Base-by-base conservation (phyloP, 2,797 vertebrate species). In the Enteromius afrohamiltoni region DNA sequence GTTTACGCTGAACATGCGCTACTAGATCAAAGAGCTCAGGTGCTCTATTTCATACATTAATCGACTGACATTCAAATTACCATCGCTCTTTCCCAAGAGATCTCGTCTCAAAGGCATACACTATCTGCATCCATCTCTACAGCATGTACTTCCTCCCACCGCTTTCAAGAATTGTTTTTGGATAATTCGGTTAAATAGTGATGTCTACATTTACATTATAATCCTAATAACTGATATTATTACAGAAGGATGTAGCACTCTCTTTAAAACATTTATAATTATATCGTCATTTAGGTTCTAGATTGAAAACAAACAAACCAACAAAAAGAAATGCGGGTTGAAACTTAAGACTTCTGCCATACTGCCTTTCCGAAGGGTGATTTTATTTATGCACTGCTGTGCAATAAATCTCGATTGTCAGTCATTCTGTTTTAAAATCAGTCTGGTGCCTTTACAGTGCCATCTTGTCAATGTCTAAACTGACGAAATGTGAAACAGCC, bases 11-110 rank as follows among this genome's bases (percentile, higher is more conserved):
- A 89, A 88, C 86, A 87, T 86, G 85, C 55, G 62, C 60, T 75
- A 53, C 14, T n/a, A 80, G 90, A 92, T 93, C 89, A 93, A 92
- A 88, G 88, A 87, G 87, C 88, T 90, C 90, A 87, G 86, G 85
- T 79, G 85, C 85, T 86, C 16, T 49, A 79, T 87, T 80, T 87
- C 68, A 85, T 87, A 80, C 70, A 87, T 89, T 86, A 84, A 89
- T 86, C 62, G 77, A 70, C 86, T 87, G 84, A 87, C 84, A 87
- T 65, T 87, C 77, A 87, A 85, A 87, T 88, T 77, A 82, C 69
- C 79, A 78, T 55, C 73, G 65, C 65, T 47, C 71, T 85, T 55
- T 81, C 85, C 82, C 68, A 60, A 47, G 77, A 83, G 82, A 85
- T 70, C 85, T 70, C 26, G 21, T 79, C 79, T 80, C 47, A 71